Evolutionary conservation across 1,140 invertebrate species (phyloP).

Genomic region (Orussus abietinus): DNA sequence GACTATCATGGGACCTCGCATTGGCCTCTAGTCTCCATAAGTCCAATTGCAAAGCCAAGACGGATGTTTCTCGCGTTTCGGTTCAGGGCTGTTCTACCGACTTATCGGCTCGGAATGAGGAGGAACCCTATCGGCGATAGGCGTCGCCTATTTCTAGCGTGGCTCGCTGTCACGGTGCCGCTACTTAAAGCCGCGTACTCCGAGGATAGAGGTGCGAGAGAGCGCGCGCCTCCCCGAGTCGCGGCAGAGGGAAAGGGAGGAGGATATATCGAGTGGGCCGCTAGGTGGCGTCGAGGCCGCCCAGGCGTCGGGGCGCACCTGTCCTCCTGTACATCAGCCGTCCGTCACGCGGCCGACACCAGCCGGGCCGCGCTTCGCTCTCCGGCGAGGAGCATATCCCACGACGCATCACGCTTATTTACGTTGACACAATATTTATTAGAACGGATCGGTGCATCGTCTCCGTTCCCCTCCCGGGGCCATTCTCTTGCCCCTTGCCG

Average conservation of each 20-base stretch:
- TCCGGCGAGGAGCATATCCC: slow-evolving; percentile 24
- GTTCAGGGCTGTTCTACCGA: too few species aligned
- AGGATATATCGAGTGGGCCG: slow-evolving; percentile 22
- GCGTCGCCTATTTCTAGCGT: too few species aligned
- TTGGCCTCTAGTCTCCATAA: too few species aligned
- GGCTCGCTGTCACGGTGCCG: too few species aligned
- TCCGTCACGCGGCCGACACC: slow-evolving; percentile 42
- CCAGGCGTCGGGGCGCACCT: slow-evolving; percentile 37
- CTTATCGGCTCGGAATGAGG: too few species aligned
- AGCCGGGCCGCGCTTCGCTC: slow-evolving; percentile 9
- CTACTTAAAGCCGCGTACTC: background rate
- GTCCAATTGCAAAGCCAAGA: too few species aligned
- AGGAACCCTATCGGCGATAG: too few species aligned
- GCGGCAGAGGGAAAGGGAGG: slow-evolving; percentile 10
- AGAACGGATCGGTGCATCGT: slow-evolving; percentile 52
- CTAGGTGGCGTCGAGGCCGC: too few species aligned
- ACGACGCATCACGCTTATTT: slow-evolving; percentile 42
- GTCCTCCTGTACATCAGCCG: slow-evolving; percentile 48
- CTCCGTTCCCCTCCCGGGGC: slow-evolving; percentile 21
- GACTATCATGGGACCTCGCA: too few species aligned
- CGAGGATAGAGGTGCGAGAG: slow-evolving; percentile 7
- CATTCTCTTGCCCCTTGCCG: slow-evolving; percentile 31
- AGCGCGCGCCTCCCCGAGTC: slow-evolving; percentile 4
- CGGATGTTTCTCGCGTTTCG: too few species aligned
- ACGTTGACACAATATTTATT: slow-evolving; percentile 55